These are phyloP conservation scores for Ernsta delagoae DNA, from an alignment of 2,888 invertebrate genomes.

Conservation along the genomic window DNA sequence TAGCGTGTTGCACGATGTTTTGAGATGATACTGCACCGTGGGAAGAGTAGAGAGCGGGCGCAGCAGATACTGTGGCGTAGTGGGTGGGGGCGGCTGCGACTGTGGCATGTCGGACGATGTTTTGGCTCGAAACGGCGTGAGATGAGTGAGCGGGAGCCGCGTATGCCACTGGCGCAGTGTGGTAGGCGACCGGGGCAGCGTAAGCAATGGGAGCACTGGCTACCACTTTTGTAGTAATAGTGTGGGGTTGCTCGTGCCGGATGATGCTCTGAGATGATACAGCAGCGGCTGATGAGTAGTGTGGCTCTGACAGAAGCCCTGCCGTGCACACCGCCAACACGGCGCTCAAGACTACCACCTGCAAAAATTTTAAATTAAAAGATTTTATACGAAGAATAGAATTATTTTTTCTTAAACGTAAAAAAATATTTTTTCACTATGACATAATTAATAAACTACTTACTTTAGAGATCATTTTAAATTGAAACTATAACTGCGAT, in stretches of 20 bases:
- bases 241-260: conserved; percentile 53
- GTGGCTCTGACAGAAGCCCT: conserved; percentile 65
- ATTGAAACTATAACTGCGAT: conserved; percentile 5
- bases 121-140: conserved; percentile 38
- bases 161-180: conserved; percentile 34
- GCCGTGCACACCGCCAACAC: conserved; percentile 71
- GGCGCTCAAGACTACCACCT: conserved; percentile 68
- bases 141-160: conserved; percentile 47
- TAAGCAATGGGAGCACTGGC: conserved; percentile 46
- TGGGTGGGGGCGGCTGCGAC: conserved; percentile 47
- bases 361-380: conserved; percentile 39
- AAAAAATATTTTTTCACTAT: no score
- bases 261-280: conserved; percentile 72
- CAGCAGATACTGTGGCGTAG: conserved; percentile 46
- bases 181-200: conserved; percentile 45
- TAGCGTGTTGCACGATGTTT: conserved; percentile 27
- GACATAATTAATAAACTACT: conserved; percentile 9
- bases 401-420: no score
- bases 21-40: conserved; percentile 9
- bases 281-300: conserved; percentile 66
- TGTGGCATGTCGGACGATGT: conserved; percentile 54
- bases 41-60: conserved; percentile 45
- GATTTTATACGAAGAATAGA: no score
- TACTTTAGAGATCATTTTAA: conserved; percentile 39
- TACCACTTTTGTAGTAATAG: conserved; percentile 35